Percentiles rank a stretch among this genome's conserved stretches.
Evolutionary conservation across 2,888 invertebrate genomes (phyloP).

Genomic region (Punctoribates punctum): DNA sequence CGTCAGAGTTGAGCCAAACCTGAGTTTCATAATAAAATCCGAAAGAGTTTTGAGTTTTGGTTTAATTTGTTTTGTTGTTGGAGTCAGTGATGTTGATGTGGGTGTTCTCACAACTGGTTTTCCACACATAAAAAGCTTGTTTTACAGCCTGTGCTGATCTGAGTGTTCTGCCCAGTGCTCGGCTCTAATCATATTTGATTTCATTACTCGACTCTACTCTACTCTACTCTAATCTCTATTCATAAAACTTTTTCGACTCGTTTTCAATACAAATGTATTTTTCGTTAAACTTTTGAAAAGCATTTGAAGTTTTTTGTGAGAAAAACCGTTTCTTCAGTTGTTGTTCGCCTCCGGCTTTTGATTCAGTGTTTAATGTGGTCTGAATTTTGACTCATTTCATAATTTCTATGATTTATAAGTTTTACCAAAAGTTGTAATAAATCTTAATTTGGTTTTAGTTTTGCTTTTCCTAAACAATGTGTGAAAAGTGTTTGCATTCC

Average conservation of each 20-base stretch:
- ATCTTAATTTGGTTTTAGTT: too few relatives aligned
- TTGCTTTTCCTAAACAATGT: not conserved
- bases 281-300: not conserved
- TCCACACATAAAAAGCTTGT: not conserved
- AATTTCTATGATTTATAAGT: too few relatives aligned
- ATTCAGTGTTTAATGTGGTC: not conserved
- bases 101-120: slow-evolving; percentile 31
- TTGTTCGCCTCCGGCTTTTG: too few relatives aligned
- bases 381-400: not conserved
- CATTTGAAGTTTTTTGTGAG: too few relatives aligned
- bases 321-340: too few relatives aligned
- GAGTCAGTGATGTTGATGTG: slow-evolving; percentile 18
- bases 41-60: not conserved
- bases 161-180: not conserved
- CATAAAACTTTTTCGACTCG: not conserved
- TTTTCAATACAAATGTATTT: not conserved
- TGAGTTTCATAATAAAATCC: not conserved
- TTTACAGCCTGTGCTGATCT: not conserved
- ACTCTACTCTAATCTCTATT: not conserved
- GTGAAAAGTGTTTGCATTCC: not conserved
- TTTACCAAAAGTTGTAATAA: too few relatives aligned
- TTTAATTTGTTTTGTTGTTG: not conserved
- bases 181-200: not conserved
- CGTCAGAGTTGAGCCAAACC: not conserved
- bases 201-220: not conserved